Evolutionary conservation across 2,113 vertebrate species (phyloP), one percentile per base, ranked within the genome.

Genomic region (Labeo catla): DNA sequence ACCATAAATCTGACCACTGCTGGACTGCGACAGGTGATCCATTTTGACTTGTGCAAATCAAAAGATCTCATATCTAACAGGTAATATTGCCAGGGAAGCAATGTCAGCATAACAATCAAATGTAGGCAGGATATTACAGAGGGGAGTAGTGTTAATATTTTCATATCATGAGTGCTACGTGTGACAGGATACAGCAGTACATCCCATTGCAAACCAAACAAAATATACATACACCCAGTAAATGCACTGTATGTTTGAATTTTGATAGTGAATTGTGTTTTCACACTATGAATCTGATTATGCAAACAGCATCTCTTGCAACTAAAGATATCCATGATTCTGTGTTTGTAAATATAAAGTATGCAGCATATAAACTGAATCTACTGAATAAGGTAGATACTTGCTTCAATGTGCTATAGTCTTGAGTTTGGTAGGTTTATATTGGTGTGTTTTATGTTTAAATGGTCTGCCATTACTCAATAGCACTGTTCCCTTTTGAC

Each of bases 131-230:
- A 72, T 73, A 73, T 73, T 70, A 39, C 66, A n/a, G 19, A 72
- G 9, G 68, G 8, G 39, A n/a, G 43, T 11, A 45, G 19, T 6
- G 19, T 45, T 45, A 73, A 21, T 15, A 61, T n/a, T n/a, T 73
- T 21, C 21, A 12, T 11, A 72, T 72, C 10, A 11, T n/a, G 19
- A 43, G 16, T 19, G 36, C 4, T 43, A 21, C 16, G 16, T 43
- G 36, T 39, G 9, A 45, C 70, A 11, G 4, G 8, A 9, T 2
- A 43, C 39, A 72, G 68, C 68, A 21, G 19, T n/a, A 45, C 39
- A 45, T 72, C 68, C 68, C 68, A 45, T 11, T 72, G 39, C 68
- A 72, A 72, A 43, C 68, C 68, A 72, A 72, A 72, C 68, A 45
- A 72, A 72, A 39, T 11, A 63, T 10, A 28, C 2, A 23, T 4